Percentiles rank a stretch among this genome's conserved stretches.
phyloP scores from a whole-genome alignment of 1,140 invertebrate species.

The Pseudomyrmex concolor region DNA sequence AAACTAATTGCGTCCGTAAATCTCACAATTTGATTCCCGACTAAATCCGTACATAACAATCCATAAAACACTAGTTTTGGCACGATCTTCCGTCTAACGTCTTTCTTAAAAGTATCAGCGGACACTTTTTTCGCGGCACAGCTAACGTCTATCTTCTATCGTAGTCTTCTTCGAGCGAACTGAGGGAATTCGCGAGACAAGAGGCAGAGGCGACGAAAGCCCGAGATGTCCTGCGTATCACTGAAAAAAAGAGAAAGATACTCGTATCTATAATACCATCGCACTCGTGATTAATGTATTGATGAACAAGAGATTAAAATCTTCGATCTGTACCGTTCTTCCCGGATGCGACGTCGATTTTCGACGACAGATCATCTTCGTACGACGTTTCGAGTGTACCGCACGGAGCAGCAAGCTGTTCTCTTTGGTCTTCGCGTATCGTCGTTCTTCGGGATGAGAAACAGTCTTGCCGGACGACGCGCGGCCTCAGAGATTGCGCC shows the following conservation, averaged over 20 bases:
- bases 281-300: background rate
- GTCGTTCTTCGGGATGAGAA: background rate
- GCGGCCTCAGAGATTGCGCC: slow-evolving; percentile 26
- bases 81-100: background rate
- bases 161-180: slow-evolving; percentile 5
- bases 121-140: too few relatives aligned
- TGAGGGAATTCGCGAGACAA: background rate
- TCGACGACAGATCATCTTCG: slow-evolving; percentile 31
- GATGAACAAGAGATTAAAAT: background rate
- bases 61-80: slow-evolving; percentile 26
- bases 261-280: background rate
- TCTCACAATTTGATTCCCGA: background rate
- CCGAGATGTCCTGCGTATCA: background rate
- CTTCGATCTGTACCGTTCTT: slow-evolving; percentile 59
- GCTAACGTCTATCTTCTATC: background rate
- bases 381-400: background rate
- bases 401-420: too few relatives aligned
- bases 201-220: background rate
- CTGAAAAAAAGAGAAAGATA: slow-evolving; percentile 33
- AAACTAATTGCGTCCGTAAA: background rate
- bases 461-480: background rate
- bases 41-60: background rate
- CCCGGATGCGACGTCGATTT: background rate
- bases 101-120: background rate
- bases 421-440: slow-evolving; percentile 8